Conservation (phyloP, 2,113 vertebrate species). For the Megaceryle maxima region DNA sequence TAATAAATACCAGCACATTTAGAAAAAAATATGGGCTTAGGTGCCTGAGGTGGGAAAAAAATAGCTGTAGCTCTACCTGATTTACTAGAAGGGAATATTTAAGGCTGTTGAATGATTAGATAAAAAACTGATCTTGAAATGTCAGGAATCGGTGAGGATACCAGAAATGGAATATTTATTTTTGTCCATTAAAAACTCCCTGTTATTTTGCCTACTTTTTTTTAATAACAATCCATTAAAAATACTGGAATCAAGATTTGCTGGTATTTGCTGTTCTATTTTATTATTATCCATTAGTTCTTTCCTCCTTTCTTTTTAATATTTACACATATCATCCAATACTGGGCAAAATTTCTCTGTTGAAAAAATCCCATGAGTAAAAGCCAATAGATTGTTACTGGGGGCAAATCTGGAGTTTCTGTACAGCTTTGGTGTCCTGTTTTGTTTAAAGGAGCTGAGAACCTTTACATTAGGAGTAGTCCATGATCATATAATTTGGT, state of each 20-base stretch:
- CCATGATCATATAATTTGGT: not conserved
- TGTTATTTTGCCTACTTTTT: constrained; percentile 25
- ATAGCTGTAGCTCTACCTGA: not conserved
- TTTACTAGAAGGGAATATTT: not conserved
- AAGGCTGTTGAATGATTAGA: not conserved
- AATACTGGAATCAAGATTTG: not conserved
- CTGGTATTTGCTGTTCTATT: constrained; percentile 5
- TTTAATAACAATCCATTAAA: constrained; percentile 22
- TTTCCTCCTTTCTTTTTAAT: constrained; percentile 12
- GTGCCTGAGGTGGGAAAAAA: constrained; percentile 8
- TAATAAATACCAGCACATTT: constrained; percentile 32
- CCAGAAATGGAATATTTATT: not conserved
- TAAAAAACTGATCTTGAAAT: constrained; percentile 40
- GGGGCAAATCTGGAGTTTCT: not conserved
- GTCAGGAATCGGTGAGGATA: not conserved
- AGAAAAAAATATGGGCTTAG: not conserved
- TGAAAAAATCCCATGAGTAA: not conserved
- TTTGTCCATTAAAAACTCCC: not conserved
- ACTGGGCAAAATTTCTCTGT: not conserved
- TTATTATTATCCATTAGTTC: not conserved
- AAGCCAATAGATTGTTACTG: not conserved
- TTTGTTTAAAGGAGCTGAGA: not conserved
- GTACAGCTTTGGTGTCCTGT: not conserved
- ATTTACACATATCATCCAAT: constrained; percentile 39
- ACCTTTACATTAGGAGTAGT: not conserved